Evolutionary conservation across 2,113 vertebrate genomes (phyloP), one percentile per base, ranked within the genome.

Genomic region (Candoia aspera): DNA sequence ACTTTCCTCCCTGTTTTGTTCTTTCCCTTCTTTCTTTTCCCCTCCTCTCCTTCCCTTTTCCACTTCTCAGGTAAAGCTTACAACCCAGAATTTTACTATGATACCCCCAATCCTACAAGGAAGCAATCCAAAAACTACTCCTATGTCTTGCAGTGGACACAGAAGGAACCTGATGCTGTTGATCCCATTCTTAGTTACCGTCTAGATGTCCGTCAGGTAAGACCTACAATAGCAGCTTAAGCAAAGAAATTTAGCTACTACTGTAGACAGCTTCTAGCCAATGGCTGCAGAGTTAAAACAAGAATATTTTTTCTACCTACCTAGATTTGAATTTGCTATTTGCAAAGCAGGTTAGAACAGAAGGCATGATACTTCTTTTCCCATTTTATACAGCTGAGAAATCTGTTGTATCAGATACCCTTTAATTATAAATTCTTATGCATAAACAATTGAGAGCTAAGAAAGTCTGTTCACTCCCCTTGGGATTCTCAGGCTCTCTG

Each of bases 81-180:
- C 96, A 98, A 97, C 92, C 98, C 98, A n/a, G 99, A 99, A 95
- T 99, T 99, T 97, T 99, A 99, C 98, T 99, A 98, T 88, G 99
- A 99, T 96, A 99, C 99, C 90, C 99, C 98, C 58, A 99, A 98
- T 95, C 99, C 99, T 90, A 99, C 99, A 91, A 96, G 98, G 92
- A 99, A 98, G 96, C 98, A 98, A 95, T 99, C 98, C 95, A 98
- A 97, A 97, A 99, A 99, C 97, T 99, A 99, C 95, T 99, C 99
- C 90, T 99, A 99, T 95, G 92, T 98, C 96, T 97, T 99, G 94
- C 99, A 99, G 97, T 99, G 99, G 99, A 99, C 99, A 0, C 99
- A 99, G 97, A 99, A 95, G 95, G 98, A 99, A n/a, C 99, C 99
- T 0, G 97, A 97, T 0, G 98, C 98, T 4, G 98, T 99, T 4